phyloP scores from a whole-genome alignment of 2,888 invertebrate species.

The Heliconius hortense region DNA sequence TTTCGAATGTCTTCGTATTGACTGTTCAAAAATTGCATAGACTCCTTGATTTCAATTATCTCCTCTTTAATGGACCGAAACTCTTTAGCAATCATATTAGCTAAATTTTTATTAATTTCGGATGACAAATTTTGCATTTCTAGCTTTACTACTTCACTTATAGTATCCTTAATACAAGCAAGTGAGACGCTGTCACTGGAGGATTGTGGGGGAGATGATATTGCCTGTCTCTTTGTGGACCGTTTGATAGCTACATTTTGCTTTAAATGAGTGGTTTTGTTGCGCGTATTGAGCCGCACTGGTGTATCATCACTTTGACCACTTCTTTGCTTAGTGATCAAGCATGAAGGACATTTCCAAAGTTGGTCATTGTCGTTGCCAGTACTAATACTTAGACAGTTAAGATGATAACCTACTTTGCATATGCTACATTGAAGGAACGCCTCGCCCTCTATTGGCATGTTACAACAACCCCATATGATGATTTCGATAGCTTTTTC shows the following conservation, averaged over 20 bases:
- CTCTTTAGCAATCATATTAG: background rate
- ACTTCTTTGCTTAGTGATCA: no score
- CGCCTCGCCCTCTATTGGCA: background rate
- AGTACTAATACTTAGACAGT: background rate
- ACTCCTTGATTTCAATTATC: background rate
- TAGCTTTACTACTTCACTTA: background rate
- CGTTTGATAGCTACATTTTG: background rate
- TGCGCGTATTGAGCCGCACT: background rate
- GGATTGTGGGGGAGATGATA: background rate
- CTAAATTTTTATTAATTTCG: background rate
- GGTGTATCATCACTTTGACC: no score
- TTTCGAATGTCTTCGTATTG: constrained; percentile 1
- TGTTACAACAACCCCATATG: background rate
- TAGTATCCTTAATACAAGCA: background rate
- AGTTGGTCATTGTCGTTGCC: background rate
- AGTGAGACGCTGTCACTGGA: background rate
- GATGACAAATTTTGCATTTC: background rate
- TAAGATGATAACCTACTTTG: background rate
- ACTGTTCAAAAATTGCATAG: background rate
- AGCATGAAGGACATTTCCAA: background rate
- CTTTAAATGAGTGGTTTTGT: no score
- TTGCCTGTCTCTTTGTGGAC: background rate
- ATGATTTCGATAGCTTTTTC: background rate
- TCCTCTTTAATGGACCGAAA: background rate
- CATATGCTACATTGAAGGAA: background rate